Evolutionary conservation across 2,113 vertebrate species (phyloP).

Genomic region (Burhinus oedicnemus): DNA sequence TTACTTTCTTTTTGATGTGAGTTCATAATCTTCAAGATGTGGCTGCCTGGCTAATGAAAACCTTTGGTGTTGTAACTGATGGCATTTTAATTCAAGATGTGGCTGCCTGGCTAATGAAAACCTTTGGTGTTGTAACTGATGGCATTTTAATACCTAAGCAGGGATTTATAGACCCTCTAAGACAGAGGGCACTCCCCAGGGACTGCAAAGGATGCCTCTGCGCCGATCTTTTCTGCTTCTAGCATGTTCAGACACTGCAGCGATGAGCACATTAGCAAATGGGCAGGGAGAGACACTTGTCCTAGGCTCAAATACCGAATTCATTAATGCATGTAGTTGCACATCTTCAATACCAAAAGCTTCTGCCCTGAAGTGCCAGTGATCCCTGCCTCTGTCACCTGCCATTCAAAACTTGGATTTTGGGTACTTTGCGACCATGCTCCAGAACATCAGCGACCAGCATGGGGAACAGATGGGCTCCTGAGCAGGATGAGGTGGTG

Average conservation of each 20-base stretch:
- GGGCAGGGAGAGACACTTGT: not conserved
- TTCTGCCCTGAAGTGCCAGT: not conserved
- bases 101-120: not conserved
- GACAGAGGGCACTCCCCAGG: not conserved
- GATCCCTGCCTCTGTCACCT: not conserved
- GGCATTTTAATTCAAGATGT: not conserved
- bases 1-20: not conserved
- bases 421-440: not conserved
- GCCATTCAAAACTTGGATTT: not conserved
- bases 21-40: not conserved
- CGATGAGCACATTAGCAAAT: not conserved
- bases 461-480: not conserved
- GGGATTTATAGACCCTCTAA: not conserved
- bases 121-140: not conserved
- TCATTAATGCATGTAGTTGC: not conserved
- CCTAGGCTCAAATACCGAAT: not conserved
- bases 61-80: not conserved
- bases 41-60: not conserved
- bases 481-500: not conserved
- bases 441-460: not conserved
- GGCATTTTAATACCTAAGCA: not conserved
- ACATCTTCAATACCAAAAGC: not conserved
- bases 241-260: not conserved
- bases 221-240: not conserved
- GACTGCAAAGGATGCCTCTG: not conserved